Base-by-base conservation (phyloP, 1,140 invertebrate genomes). In the Sipha flava region DNA sequence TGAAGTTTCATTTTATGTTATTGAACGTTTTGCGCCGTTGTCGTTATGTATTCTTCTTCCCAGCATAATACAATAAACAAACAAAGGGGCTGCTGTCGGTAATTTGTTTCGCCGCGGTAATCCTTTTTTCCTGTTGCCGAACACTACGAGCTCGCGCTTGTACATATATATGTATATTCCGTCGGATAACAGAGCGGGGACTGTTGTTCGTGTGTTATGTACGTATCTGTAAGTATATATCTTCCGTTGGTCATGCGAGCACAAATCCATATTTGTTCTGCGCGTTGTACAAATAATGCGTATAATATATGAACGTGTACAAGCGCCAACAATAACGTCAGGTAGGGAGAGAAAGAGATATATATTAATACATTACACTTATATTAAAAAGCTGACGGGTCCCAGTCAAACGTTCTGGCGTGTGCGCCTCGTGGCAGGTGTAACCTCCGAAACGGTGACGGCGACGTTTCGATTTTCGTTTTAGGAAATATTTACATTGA, bases 101-200 rank as follows among this genome's bases (percentile, higher is more conserved):
- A 66, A 66, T 66, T 66, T 37, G 64, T 66, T 66, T 66, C 37
- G 64, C 64, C 34, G 37, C 62, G 23, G 21, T 66, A 66, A 66
- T 66, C 64, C 62, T 66, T 66, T 66, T 66, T 43, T 34, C 31
- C 34, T 40, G 34, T 66, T 37, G 34, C 62, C 34, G n/a, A n/a
- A n/a, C n/a, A 21, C 31, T 3, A 66, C 34, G 62, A 40, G n/a
- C n/a, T n/a, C 31, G 18, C 34, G 59, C 3, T 18, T n/a, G 18
- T 18, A 64, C 40, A 12, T n/a, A 12, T 37, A 52, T 23, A 12
- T 52, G 12, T 23, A 54, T 54, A 54, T 59, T 9, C n/a, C 31
- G 10, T 23, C 64, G n/a, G n/a, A n/a, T n/a, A n/a, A n/a, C n/a
- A n/a, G n/a, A n/a, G n/a, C n/a, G n/a, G n/a, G n/a, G n/a, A n/a